Evolutionary conservation across 1,140 invertebrate species (phyloP), one percentile per base, ranked within the genome.

Genomic region (Drosophila ohnishii): DNA sequence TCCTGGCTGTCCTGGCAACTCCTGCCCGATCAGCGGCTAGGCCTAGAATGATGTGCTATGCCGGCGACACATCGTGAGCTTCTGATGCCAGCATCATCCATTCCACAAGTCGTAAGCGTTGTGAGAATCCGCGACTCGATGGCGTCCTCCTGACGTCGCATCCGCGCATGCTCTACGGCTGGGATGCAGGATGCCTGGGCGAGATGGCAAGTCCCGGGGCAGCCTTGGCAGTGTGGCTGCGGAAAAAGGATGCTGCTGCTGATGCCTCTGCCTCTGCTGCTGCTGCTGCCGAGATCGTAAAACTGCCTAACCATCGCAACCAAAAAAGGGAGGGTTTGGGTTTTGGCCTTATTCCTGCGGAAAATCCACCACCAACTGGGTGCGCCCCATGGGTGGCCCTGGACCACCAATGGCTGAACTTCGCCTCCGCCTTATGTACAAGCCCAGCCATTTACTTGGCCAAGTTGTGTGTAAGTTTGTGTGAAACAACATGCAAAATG

Each of bases 11-110:
- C 48, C 60, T 84, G 79, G 83, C 67, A 87, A 80, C 90, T 91
- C 78, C 85, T 91, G 86, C 76, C 90, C 85, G 88, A 89, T 91
- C 88, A 84, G 85, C 85, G 90, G 90, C 90, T 91, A 91, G 90
- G 90, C 90, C 90, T 91, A 91, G 90, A 91, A 90, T 91, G 90
- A 91, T 91, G 88, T 91, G 90, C 78, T 90, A 77, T 82, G 74
- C 83, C 83, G 80, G 66, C 86, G 78, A 88, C 89, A 91, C 86
- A 90, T 90, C 90, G 78, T 80, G 83, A 74, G 80, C 90, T 90
- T 90, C 90, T 91, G 90, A 79, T 40, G 65, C 66, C 71, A 82
- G 80, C 78, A 89, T 90, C 76, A 90, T 85, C 77, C 88, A 90
- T 90, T 87, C 89, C 89, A 90, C 88, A 81, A 90, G 89, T 86